Evolutionary conservation across 2,888 invertebrate genomes (phyloP), one percentile per base, ranked within the genome.

Genomic region (Drosophila atroscutellata): DNA sequence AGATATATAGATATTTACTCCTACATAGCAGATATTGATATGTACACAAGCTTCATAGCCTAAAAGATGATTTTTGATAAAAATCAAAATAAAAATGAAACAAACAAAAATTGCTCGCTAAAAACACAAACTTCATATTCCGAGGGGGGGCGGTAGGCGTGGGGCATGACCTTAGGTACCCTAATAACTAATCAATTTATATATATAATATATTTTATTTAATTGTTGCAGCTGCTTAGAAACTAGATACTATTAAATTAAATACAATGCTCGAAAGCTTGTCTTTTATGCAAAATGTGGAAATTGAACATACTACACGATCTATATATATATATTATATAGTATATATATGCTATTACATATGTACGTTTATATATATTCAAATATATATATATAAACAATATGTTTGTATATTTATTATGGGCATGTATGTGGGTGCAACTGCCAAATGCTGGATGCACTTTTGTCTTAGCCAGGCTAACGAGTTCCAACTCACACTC

Each of bases 211-310:
- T 45, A 28, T 18, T 65, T 57, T 62, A 20, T 42, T 49, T 45
- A 50, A 51, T 57, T 65, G 70, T 55, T 62, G 57, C 60, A 67
- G 72, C 71, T 70, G 77, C 74, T 82, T 87, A 87, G 15, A 70
- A 78, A 76, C 73, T 86, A 86, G 39, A 58, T 52, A 67, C 77
- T 86, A 80, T 75, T 63, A 71, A 71, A 42, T 42, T 87, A 85
- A 87, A 84, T 85, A 84, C 87, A 87, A 78, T 78, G 85, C 87
- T 72, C 82, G 87, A 63, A 72, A 68, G 87, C 87, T 87, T 85
- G 85, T 85, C 85, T 85, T 85, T 85, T 85, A 85, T 82, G 87
- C 85, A 87, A 82, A 82, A 68, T 70, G 36, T 54, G 85, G 80
- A 80, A 87, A 84, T 80, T 71, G 77, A 83, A 86, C 75, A 83